Evolutionary conservation across 2,888 invertebrate species (phyloP).

Genomic region (Drosophila sordidapex): DNA sequence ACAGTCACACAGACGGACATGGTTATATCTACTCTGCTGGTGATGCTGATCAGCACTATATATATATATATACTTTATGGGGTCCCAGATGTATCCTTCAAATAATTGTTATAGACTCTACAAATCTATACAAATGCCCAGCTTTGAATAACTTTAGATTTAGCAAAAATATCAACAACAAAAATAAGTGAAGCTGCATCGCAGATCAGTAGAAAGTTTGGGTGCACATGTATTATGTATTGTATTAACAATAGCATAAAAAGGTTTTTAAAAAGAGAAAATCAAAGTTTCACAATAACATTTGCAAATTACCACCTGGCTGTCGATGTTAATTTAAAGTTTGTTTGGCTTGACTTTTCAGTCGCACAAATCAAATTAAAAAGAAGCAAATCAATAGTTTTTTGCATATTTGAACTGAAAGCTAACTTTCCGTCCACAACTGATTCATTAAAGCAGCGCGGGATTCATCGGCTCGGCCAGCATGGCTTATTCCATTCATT

Average conservation of each 20-base stretch:
- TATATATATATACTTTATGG: not conserved
- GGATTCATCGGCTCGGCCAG: not conserved
- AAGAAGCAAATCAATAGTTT: not conserved
- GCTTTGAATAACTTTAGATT: not conserved
- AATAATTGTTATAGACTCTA: too few species aligned
- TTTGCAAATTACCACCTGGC: not conserved
- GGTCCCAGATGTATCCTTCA: not conserved
- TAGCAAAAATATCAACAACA: not conserved
- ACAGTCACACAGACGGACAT: not conserved
- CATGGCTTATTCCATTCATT: not conserved
- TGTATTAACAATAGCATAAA: not conserved
- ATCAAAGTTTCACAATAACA: not conserved
- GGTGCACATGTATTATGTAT: not conserved
- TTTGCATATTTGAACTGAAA: too few species aligned
- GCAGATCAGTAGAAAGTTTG: not conserved
- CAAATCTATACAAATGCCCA: not conserved
- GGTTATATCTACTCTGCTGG: not conserved
- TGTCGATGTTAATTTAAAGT: not conserved
- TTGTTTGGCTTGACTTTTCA: not conserved
- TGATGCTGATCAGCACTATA: not conserved
- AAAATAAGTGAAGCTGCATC: not conserved
- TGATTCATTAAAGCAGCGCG: not conserved
- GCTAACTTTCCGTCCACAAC: not conserved
- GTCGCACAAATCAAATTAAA: not conserved
- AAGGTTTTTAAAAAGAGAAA: not conserved